Percentiles rank a stretch among this genome's conserved stretches.
Evolutionary conservation across 1,140 invertebrate genomes (phyloP).

Genomic region (Pissodes strobi): DNA sequence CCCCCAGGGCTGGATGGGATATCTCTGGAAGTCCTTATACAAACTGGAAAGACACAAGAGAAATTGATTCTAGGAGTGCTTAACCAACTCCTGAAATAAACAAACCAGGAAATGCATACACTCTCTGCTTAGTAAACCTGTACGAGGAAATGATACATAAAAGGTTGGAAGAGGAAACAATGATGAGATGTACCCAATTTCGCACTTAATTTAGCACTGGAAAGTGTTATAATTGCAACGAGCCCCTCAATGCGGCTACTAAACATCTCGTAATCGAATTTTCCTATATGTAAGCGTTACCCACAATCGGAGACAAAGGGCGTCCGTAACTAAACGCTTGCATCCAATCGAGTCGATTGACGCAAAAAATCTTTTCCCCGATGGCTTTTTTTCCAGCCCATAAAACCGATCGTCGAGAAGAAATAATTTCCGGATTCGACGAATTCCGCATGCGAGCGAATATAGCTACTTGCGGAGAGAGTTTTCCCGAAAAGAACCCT

Average conservation of each 20-base stretch:
- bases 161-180: too few species aligned
- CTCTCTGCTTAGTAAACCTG: too few species aligned
- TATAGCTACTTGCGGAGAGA: constrained; percentile 2
- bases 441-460: constrained; percentile 20
- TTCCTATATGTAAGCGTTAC: constrained; percentile 3
- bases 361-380: constrained; percentile 11
- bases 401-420: constrained; percentile 26
- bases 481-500: too few species aligned
- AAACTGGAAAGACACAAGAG: too few species aligned
- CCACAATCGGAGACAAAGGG: constrained; percentile 7
- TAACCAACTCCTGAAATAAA: too few species aligned
- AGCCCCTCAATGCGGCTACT: not conserved
- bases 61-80: too few species aligned
- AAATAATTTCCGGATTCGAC: constrained; percentile 25
- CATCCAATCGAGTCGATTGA: constrained; percentile 9
- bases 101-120: too few species aligned
- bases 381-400: constrained; percentile 20
- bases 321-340: constrained; percentile 12
- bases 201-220: too few species aligned
- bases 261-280: constrained; percentile 14
- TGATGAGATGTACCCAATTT: too few species aligned
- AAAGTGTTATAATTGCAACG: not conserved
- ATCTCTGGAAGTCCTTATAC: too few species aligned
- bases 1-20: too few species aligned
- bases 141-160: too few species aligned